Base-by-base conservation (phyloP, 2,113 vertebrate genomes). In the Cettia cetti region DNA sequence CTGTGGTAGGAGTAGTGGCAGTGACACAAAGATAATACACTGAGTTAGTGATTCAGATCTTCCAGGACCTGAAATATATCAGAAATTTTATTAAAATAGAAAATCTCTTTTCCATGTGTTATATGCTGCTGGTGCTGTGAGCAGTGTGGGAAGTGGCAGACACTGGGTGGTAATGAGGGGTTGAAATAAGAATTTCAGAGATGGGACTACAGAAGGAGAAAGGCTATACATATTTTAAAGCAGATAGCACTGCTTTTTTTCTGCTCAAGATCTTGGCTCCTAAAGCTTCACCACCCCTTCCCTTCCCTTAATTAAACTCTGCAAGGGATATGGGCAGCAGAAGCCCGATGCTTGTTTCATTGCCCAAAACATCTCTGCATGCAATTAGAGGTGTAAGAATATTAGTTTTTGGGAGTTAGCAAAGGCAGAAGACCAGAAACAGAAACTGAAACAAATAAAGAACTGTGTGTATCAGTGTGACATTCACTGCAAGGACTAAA, bases 141-240 rank as follows among this genome's bases (percentile, higher is more conserved):
- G 39, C 40, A 87, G 40, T 56, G 92, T 95, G 83, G 94, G 96
- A 93, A 86, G 92, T 86, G 94, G 60, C 91, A 95, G 96, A 93
- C 89, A 3, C 59, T 39, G 42, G 80, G 61, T 81, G 71, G 20
- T 80, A 45, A 53, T 15, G 47, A 86, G 22, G 27, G 60, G 30
- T 39, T 11, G 10, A 86, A 90, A 33, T 23, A 90, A 74, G 54
- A 61, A 70, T 94, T 92, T 94, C 54, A 50, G 79, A 65, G 63
- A 16, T 53, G 39, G 26, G 39, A 86, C 59, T 86, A 7, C 59
- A 81, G 94, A 49, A 88, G 59, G 76, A 83, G 60, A 63, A 65
- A 60, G 13, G 42, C 69, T 83, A 11, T 39, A 31, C 6, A 6
- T 47, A 61, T 59, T 80, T 82, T 57, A 82, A 82, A 88, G 75